Evolutionary conservation across 2,113 vertebrate species (phyloP), one percentile per base, ranked within the genome.

Genomic region (Myrmophylax atrothorax): DNA sequence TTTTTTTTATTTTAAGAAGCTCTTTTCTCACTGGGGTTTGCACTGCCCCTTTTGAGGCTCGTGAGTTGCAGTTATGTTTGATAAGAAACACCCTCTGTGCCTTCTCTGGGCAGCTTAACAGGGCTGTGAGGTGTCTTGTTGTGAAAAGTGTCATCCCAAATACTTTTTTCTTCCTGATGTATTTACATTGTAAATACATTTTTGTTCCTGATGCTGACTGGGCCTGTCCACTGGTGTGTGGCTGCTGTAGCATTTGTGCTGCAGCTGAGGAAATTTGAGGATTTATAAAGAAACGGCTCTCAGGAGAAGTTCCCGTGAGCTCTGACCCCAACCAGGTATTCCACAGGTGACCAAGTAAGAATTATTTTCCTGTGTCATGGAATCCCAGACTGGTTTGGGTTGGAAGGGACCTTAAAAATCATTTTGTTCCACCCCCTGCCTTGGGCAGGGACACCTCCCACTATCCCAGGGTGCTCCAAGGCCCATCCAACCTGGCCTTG

Each of bases 241-340:
- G 6, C n/a, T 38, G 10, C 38, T 5, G 0, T 16, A 3, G 7
- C 8, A 7, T 17, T 73, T 6, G 3, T 24, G 37, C 19, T 40
- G 40, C 23, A 62, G 12, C 47, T 11, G 16, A 69, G 33, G 75
- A 26, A 37, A 28, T 47, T 16, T 42, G 69, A 49, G 64, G 55
- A 37, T 56, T 6, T 5, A 7, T 20, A 53, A 69, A 49, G 50
- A 29, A 16, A 52, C 42, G 56, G 31, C 28, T 23, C 31, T n/a
- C 7, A 25, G 56, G 5, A 12, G 12, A 66, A 24, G 8, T 58
- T 87, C 29, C 29, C 24, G 1, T 17, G 42, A 70, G 9, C 26
- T 66, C 20, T 49, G 53, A 42, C 16, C 29, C 9, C 26, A 23
- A 24, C 2, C 56, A 5, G 37, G 4, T 64, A 5, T 63, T 52